phyloP scores from a whole-genome alignment of 2,797 vertebrate species.

The Echiichthys vipera region DNA sequence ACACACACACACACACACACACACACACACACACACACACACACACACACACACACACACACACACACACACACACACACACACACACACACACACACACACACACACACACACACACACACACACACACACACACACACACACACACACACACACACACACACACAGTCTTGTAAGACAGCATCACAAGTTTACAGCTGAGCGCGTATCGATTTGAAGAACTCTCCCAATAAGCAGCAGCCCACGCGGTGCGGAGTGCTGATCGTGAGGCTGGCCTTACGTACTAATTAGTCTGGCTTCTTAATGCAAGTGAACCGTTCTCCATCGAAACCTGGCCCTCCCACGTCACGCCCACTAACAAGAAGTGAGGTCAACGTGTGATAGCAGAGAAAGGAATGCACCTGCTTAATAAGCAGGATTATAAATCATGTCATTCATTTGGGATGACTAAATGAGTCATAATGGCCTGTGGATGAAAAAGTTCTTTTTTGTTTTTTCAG shows the following conservation, averaged over 20 bases:
- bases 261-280: conserved; percentile 40
- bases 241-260: conserved; percentile 55
- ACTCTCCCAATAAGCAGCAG: conserved; percentile 59
- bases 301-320: conserved; percentile 36
- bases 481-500: conserved; percentile 31
- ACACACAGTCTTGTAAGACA: conserved; percentile 56
- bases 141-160: background rate
- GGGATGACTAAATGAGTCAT: conserved; percentile 26
- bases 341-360: conserved; percentile 43
- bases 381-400: conserved; percentile 30
- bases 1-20: conserved; percentile 14
- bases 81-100: conserved; percentile 34
- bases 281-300: conserved; percentile 68
- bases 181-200: conserved; percentile 47
- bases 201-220: conserved; percentile 57
- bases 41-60: conserved; percentile 9
- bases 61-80: conserved; percentile 1
- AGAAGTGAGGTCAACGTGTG: conserved; percentile 46
- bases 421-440: conserved; percentile 44
- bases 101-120: conserved; percentile 17
- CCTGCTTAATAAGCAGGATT: conserved; percentile 55
- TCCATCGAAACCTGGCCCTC: conserved; percentile 39
- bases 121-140: conserved; percentile 15
- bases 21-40: conserved; percentile 30
- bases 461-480: conserved; percentile 30